Evolutionary conservation across 2,888 invertebrate genomes (phyloP), one percentile per base, ranked within the genome.

Genomic region (Choristoneura rosaceana): DNA sequence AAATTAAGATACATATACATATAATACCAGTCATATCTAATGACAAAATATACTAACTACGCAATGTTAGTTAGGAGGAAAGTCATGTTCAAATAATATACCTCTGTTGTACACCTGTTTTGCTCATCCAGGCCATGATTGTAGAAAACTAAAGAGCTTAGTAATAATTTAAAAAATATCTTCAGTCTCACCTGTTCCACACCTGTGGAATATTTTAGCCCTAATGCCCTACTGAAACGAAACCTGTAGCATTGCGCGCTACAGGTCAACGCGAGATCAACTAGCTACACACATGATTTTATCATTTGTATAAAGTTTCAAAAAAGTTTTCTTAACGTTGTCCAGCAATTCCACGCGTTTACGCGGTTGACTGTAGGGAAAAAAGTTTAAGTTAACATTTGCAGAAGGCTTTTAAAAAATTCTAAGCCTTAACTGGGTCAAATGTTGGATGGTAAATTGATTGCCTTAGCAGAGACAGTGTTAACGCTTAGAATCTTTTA

Each of bases 191-290:
- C 94, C 94, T 94, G 94, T 86, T 85, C 91, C 92, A 92, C 92
- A 87, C 82, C 71, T 89, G 92, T 93, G 93, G 92, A 90, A 89
- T 86, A 88, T 78, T 83, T 86, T 84, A 87, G 82, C 92, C 93
- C 94, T 94, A 69, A 92, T 88, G 85, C 93, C 94, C 94, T 94
- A 90, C 92, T 89, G 80, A 80, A 90, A 90, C 94, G 94, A 87
- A 94, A 93, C 94, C 92, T 87, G 93, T 91, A 94, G 94, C 94
- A 94, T 94, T 94, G 94, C 94, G 94, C 94, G 94, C 94, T 91
- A 93, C 94, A 74, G 93, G 94, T 94, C 92, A 93, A 93, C 93
- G 93, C 94, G 94, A 89, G 73, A 88, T 85, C 79, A 87, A 88
- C 92, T 93, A 92, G 93, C 93, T 93, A 94, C 91, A 93, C 93